Base-by-base conservation (phyloP, 2,113 vertebrate species). In the Thomomys bottae region DNA sequence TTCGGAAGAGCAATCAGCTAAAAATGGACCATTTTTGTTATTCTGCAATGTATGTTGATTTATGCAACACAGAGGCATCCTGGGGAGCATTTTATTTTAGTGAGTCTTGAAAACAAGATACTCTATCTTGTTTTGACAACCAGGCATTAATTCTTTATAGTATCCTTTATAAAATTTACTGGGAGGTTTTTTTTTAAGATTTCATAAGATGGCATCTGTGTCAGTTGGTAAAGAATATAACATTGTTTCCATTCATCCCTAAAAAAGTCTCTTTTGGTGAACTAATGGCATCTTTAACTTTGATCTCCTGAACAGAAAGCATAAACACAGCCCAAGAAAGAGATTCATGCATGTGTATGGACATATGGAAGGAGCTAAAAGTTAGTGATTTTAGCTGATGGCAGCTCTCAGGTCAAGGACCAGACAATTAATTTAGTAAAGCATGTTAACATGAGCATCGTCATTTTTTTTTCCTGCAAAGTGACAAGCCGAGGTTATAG, bases 401-500 rank as follows among this genome's bases (percentile, higher is more conserved):
- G 28, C 9, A 49, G 28, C 12, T 38, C 30, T 90, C 8, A 11
- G 20, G 24, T 78, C 23, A 77, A 89, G 34, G 14, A 73, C 36
- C 59, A 77, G n/a, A 87, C 21, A 20, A 59, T 28, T 85, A 73
- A 84, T 68, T 42, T 73, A 90, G 88, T 78, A 67, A 87, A 89
- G 0, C 8, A 36, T 45, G 38, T 63, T 64, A 91, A 68, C 8
- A 57, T 11, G 67, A 77, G 24, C 45, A 63, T 12, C 71, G 45
- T 86, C 54, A 68, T 49, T 94, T 94, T 90, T 90, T 36, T 94
- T 90, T 18, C n/a, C 81, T 78, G 12, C 30, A 40, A 59, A 8
- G 40, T 90, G 67, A 84, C 59, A 81, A 73, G 23, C 1, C 5
- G 59, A 24, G 59, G 68, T 68, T 86, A 68, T 0, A 80, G 40